phyloP scores from a whole-genome alignment of 2,888 invertebrate genomes.

The Sarcophaga carnaria region DNA sequence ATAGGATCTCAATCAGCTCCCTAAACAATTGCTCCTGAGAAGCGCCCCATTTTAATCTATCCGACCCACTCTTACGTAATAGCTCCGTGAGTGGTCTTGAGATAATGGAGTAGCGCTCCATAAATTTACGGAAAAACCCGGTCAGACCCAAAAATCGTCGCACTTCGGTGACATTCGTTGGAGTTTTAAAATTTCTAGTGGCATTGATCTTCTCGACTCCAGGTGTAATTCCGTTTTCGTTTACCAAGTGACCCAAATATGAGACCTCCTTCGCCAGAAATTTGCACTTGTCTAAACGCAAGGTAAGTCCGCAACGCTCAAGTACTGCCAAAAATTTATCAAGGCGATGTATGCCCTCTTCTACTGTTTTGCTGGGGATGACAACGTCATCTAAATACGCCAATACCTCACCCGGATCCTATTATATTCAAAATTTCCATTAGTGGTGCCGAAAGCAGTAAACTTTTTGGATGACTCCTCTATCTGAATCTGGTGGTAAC shows the following conservation, averaged over 20 bases:
- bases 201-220: too few relatives aligned
- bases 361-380: too few relatives aligned
- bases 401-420: conserved; percentile 17
- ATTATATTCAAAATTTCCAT: conserved; percentile 63
- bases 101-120: conserved; percentile 54
- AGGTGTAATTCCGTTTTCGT: neutral
- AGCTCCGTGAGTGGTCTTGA: conserved; percentile 45
- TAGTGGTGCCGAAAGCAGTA: conserved; percentile 60
- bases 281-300: too few relatives aligned
- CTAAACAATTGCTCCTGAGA: conserved; percentile 49
- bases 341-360: too few relatives aligned
- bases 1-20: conserved; percentile 39
- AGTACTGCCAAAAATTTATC: too few relatives aligned
- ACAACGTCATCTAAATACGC: too few relatives aligned
- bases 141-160: conserved; percentile 65
- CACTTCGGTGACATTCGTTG: conserved; percentile 49
- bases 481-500: conserved; percentile 63
- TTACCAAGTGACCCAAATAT: too few relatives aligned
- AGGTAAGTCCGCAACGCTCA: too few relatives aligned
- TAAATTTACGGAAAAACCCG: conserved; percentile 67
- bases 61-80: neutral
- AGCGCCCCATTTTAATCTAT: conserved; percentile 25
- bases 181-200: neutral
- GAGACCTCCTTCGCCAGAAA: too few relatives aligned
- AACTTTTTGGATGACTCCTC: conserved; percentile 50